These are phyloP conservation scores for Apodemia duryi DNA, from an alignment of 2,888 invertebrate species.

Conservation along the genomic window DNA sequence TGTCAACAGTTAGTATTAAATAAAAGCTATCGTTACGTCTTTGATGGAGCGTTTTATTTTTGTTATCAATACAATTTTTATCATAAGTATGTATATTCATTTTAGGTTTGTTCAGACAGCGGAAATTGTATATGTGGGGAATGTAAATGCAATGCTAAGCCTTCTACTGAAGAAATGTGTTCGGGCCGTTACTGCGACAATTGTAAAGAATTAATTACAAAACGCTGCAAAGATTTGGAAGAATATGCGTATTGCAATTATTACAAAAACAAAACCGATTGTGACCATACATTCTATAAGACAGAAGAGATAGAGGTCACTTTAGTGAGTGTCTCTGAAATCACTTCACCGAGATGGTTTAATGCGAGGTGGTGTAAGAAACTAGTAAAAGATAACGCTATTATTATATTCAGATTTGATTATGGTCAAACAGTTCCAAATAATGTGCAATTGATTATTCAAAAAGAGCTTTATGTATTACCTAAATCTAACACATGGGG, in stretches of 20 bases:
- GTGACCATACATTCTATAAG: conserved; percentile 40
- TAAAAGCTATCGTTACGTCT: too few relatives aligned
- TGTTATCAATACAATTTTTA: not conserved
- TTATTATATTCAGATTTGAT: conserved; percentile 50
- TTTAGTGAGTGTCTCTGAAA: conserved; percentile 33
- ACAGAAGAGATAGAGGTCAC: conserved; percentile 34
- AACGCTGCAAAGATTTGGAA: conserved; percentile 83
- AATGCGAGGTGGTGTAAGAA: too few relatives aligned
- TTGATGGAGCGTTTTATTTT: not conserved
- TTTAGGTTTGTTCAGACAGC: conserved; percentile 61
- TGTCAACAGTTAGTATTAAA: too few relatives aligned
- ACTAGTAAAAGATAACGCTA: not conserved
- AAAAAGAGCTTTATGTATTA: conserved; percentile 48
- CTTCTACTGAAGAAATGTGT: conserved; percentile 60
- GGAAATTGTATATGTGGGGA: conserved; percentile 86
- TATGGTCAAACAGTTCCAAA: conserved; percentile 34
- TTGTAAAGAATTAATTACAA: conserved; percentile 83
- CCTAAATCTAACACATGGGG: conserved; percentile 49
- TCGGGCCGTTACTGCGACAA: conserved; percentile 81
- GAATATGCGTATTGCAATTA: conserved; percentile 83
- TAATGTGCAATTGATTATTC: conserved; percentile 48
- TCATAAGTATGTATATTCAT: conserved; percentile 36
- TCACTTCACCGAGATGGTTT: too few relatives aligned
- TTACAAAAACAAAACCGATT: conserved; percentile 37
- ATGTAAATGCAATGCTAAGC: conserved; percentile 77